Evolutionary conservation across 1,140 invertebrate genomes (phyloP).

Genomic region (Homalodisca vitripennis): DNA sequence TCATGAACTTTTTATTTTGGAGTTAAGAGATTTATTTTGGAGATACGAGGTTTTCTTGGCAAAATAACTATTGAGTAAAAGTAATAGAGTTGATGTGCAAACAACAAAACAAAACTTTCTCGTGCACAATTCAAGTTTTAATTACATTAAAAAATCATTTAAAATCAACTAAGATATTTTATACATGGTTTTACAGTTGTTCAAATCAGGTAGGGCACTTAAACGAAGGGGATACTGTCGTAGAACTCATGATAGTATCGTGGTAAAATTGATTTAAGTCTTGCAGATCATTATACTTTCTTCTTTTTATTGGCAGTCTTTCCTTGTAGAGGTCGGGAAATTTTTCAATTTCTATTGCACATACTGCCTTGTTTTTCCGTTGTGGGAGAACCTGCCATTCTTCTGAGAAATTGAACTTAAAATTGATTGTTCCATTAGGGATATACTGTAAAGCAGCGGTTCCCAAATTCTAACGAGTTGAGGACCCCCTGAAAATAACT

Average conservation of each 20-base stretch:
- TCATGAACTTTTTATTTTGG: background rate
- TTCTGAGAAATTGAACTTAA: no score
- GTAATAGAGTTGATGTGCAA: no score
- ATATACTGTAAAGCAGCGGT: no score
- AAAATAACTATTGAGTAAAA: background rate
- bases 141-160: background rate
- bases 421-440: slow-evolving; percentile 18
- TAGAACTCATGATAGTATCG: slow-evolving; percentile 30
- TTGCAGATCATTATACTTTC: slow-evolving; percentile 31
- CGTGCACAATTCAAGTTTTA: background rate
- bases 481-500: no score
- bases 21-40: slow-evolving; percentile 6
- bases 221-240: slow-evolving; percentile 14
- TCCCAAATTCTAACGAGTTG: no score
- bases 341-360: background rate
- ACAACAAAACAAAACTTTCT: background rate
- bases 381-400: no score
- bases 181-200: background rate
- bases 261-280: slow-evolving; percentile 18
- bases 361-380: no score
- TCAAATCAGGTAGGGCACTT: background rate
- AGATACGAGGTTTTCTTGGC: no score
- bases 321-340: slow-evolving; percentile 21
- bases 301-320: slow-evolving; percentile 28
- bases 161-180: no score